Conservation (phyloP, 2,797 vertebrate genomes). For the Pseudomugil gertrudae region DNA sequence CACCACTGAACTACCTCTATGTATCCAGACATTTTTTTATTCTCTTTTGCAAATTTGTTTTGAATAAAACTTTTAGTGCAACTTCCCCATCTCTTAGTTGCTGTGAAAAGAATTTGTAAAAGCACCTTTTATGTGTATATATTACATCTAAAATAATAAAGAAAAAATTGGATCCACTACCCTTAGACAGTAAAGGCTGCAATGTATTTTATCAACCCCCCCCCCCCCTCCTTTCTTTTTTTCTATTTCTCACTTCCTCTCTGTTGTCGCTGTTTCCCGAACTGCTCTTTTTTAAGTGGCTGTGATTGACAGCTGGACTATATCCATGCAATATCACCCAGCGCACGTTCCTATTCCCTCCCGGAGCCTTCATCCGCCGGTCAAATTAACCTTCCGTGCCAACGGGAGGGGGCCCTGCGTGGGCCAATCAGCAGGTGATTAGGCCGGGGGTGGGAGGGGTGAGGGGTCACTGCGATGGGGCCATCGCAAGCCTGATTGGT, state of each 20-base stretch:
- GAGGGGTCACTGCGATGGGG: constrained; percentile 82
- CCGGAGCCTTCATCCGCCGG: constrained; percentile 82
- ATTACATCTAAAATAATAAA: background rate
- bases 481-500: constrained; percentile 84
- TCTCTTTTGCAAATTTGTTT: too few species aligned
- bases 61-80: background rate
- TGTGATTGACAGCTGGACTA: constrained; percentile 83
- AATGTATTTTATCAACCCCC: background rate
- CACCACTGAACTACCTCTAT: too few species aligned
- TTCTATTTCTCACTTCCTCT: constrained; percentile 28
- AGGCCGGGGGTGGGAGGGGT: constrained; percentile 82
- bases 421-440: constrained; percentile 87
- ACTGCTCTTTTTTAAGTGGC: constrained; percentile 71
- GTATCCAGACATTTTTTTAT: too few species aligned
- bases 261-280: constrained; percentile 65
- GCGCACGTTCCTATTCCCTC: constrained; percentile 85
- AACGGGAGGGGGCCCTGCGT: constrained; percentile 80
- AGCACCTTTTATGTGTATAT: background rate
- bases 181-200: background rate
- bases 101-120: background rate
- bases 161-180: background rate
- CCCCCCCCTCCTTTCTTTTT: constrained; percentile 8
- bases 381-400: constrained; percentile 85
- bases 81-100: too few species aligned
- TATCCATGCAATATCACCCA: constrained; percentile 86